Percentiles rank a stretch among this genome's conserved stretches.
Conservation (phyloP, 30 jellyfish, hydroid and myxozoan species). For the Aurelia aurita region DNA sequence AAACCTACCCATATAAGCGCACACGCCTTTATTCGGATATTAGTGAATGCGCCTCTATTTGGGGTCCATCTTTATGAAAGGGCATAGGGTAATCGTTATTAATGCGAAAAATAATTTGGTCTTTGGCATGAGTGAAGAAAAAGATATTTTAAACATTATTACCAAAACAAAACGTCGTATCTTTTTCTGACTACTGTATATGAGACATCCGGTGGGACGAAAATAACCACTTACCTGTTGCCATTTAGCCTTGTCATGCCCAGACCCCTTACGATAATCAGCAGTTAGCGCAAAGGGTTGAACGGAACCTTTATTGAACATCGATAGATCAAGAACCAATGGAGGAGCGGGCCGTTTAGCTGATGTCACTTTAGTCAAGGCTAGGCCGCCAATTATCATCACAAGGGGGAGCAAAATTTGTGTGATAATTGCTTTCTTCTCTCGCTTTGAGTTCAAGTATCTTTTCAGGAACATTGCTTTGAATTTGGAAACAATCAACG, state of each 20-base stretch:
- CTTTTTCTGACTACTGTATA: too few species aligned
- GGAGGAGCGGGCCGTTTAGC: conserved; percentile 63
- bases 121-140: too few species aligned
- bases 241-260: conserved; percentile 9
- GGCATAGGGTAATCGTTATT: too few species aligned
- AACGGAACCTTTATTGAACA: conserved; percentile 47
- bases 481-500: conserved; percentile 55
- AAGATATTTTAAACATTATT: too few species aligned
- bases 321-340: conserved; percentile 60
- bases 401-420: conserved; percentile 82
- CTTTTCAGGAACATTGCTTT: conserved; percentile 81
- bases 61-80: too few species aligned
- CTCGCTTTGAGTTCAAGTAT: conserved; percentile 73
- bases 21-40: too few species aligned
- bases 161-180: too few species aligned
- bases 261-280: conserved; percentile 31
- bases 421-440: conserved; percentile 70
- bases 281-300: conserved; percentile 61
- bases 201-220: too few species aligned
- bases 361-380: conserved; percentile 31
- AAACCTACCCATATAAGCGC: too few species aligned
- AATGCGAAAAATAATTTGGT: too few species aligned
- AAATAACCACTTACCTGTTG: conserved; percentile 11
- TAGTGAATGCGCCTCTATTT: too few species aligned
- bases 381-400: conserved; percentile 68